A percentile compares a stretch with the other conserved stretches of the same genome.
These are phyloP conservation scores for Drosophila pseudoobscura DNA, from an alignment of 1,140 invertebrate species.

Conservation along the genomic window DNA sequence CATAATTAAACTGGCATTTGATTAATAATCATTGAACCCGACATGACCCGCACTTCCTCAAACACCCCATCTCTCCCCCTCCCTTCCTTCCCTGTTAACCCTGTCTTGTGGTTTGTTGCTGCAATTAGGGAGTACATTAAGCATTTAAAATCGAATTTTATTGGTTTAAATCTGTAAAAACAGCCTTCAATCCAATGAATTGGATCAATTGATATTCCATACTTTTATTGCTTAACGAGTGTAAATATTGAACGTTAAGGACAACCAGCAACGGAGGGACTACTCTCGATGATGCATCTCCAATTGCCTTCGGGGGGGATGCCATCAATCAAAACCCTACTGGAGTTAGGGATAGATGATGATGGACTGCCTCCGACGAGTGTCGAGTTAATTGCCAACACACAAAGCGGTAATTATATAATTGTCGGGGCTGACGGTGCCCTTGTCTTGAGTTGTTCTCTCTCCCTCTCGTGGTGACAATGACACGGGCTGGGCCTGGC, in stretches of 20 bases:
- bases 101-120: constrained; percentile 64
- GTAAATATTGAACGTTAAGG: constrained; percentile 72
- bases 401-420: constrained; percentile 74
- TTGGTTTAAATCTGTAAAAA: constrained; percentile 65
- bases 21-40: constrained; percentile 78
- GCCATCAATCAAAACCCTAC: constrained; percentile 62
- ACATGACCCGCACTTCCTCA: constrained; percentile 58
- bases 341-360: too few relatives aligned
- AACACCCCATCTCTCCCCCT: constrained; percentile 8
- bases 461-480: constrained; percentile 22
- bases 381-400: constrained; percentile 68
- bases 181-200: constrained; percentile 42
- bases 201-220: constrained; percentile 59
- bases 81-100: constrained; percentile 16
- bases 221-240: constrained; percentile 64
- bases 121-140: constrained; percentile 66
- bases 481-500: constrained; percentile 37
- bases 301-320: constrained; percentile 26
- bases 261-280: constrained; percentile 13
- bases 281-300: constrained; percentile 10
- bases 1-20: constrained; percentile 77
- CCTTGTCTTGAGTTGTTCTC: constrained; percentile 34
- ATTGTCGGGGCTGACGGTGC: constrained; percentile 56
- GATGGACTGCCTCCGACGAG: constrained; percentile 18
- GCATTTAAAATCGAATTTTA: constrained; percentile 68